Conservation (phyloP, 2,113 vertebrate genomes). For the Pandion haliaetus region DNA sequence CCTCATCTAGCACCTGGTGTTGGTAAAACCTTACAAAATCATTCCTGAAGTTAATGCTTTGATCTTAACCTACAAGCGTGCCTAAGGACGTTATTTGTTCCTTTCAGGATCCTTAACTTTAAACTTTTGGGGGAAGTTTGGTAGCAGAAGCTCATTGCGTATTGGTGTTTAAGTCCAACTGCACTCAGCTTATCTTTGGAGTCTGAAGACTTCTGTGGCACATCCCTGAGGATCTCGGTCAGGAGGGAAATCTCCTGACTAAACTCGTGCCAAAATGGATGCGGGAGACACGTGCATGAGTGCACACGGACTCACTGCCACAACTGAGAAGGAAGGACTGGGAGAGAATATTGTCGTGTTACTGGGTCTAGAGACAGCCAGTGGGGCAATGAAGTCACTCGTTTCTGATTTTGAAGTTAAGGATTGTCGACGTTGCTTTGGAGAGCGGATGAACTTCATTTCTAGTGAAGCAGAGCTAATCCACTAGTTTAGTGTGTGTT, state of each 20-base stretch:
- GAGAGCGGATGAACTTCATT: neutral
- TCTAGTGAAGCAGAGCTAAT: neutral
- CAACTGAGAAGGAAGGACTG: neutral
- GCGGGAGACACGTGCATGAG: neutral
- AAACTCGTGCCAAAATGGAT: neutral
- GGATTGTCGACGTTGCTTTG: neutral
- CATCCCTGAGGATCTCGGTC: neutral
- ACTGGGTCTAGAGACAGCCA: neutral
- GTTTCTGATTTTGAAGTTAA: conserved; percentile 16
- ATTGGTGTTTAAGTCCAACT: neutral
- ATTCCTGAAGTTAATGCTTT: neutral
- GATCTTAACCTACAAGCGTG: neutral
- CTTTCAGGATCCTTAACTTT: neutral
- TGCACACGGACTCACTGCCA: neutral
- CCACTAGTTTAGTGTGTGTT: fast-evolving
- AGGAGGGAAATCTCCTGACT: neutral
- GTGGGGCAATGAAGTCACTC: conserved; percentile 10
- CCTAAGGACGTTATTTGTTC: neutral
- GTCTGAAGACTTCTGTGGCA: neutral
- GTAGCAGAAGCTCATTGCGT: neutral
- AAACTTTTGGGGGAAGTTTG: neutral
- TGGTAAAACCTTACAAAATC: neutral
- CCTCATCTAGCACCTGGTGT: neutral
- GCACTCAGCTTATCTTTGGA: neutral
- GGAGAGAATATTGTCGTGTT: neutral